These are phyloP conservation scores for Hippocampus comes DNA, from an alignment of 2,113 vertebrate species.

Conservation along the genomic window DNA sequence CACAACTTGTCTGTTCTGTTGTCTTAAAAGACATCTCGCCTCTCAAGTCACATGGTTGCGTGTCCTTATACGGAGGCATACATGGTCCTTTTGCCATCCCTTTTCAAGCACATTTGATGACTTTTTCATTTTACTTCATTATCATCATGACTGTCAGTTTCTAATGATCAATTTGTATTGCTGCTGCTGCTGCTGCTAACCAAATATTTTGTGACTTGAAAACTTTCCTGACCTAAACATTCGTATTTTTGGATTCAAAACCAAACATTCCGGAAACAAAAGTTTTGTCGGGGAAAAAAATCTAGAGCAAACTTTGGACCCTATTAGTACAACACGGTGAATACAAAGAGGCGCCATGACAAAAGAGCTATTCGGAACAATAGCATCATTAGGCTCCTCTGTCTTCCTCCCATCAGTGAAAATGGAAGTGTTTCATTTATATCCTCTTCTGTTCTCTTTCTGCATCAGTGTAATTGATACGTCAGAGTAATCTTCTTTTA, in stretches of 20 bases:
- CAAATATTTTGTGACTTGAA: neutral
- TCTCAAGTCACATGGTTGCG: too few relatives aligned
- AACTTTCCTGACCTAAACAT: neutral
- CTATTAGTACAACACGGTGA: neutral
- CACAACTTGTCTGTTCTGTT: too few relatives aligned
- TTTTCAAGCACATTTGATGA: neutral
- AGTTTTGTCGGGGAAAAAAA: neutral
- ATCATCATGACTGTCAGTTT: neutral
- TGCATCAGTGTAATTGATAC: constrained; percentile 61
- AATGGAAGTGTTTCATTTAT: constrained; percentile 46
- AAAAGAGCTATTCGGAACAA: neutral
- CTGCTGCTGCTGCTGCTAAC: neutral
- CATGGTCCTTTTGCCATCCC: neutral
- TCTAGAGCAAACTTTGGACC: constrained; percentile 9
- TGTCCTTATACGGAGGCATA: too few relatives aligned
- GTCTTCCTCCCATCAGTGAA: constrained; percentile 17
- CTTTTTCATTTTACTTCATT: neutral
- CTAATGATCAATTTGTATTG: neutral
- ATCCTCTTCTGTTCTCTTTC: constrained; percentile 10
- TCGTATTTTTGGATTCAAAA: neutral
- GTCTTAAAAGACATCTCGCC: too few relatives aligned
- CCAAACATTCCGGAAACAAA: neutral
- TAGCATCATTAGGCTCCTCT: constrained; percentile 11
- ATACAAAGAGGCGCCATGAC: neutral
- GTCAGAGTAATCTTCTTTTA: constrained; percentile 68